phyloP scores from a whole-genome alignment of 2,113 vertebrate species.

The Gambusia holbrooki region DNA sequence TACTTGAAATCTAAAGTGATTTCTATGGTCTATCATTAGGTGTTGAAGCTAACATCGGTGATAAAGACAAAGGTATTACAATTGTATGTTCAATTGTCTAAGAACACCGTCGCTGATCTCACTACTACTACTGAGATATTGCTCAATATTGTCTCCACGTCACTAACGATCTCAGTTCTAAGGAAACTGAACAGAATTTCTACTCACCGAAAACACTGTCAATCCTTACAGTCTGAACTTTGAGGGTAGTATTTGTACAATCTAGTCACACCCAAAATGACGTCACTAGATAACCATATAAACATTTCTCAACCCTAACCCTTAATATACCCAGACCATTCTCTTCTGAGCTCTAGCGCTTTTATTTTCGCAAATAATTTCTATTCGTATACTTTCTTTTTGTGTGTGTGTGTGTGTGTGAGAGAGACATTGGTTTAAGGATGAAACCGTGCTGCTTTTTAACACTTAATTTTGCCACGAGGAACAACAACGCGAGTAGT shows the following conservation, averaged over 20 bases:
- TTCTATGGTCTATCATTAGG: too few relatives aligned
- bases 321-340: neutral
- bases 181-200: neutral
- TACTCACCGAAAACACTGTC: neutral
- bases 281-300: too few relatives aligned
- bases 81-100: neutral
- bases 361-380: neutral
- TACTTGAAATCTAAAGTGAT: too few relatives aligned
- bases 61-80: too few relatives aligned
- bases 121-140: neutral
- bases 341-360: neutral
- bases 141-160: neutral
- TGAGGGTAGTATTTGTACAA: too few relatives aligned
- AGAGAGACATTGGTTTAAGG: neutral
- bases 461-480: neutral
- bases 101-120: neutral
- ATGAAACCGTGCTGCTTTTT: neutral
- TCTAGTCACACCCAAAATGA: too few relatives aligned
- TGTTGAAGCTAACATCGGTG: too few relatives aligned
- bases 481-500: slow-evolving; percentile 16
- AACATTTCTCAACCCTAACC: neutral
- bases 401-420: neutral
- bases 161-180: neutral
- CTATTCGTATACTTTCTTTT: neutral
- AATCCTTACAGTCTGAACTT: too few relatives aligned